Evolutionary conservation across 2,113 vertebrate species (phyloP), one percentile per base, ranked within the genome.

Genomic region (Coracopsis vasa): DNA sequence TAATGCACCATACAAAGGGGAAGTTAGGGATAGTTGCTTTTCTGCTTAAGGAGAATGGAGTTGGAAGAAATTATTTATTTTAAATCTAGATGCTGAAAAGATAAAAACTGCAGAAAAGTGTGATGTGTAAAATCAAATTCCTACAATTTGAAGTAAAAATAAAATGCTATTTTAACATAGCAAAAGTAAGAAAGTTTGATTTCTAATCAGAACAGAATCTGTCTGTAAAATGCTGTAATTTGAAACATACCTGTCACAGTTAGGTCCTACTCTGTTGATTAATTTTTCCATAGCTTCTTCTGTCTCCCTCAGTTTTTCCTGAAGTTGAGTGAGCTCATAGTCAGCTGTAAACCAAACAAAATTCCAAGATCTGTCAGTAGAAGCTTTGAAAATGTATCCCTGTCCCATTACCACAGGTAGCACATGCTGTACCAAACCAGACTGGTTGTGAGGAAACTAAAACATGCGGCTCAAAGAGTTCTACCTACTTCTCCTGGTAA

Each of bases 271-370:
- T 80, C 97, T 98, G 74, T 97, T 99, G 85, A 99, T 99, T 23
- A 99, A 98, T 86, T 98, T 99, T 98, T 99, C 99, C 99, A 99
- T 99, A 84, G 99, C 98, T 96, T 98, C 97, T 97, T 99, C 99
- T 0, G 99, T 99, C 92, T 99, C 99, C 86, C 97, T 98, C 94
- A 99, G 97, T 95, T 99, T 99, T 96, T 99, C 99, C 97, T 99
- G 99, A 62, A 99, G 98, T 93, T 99, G 99, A 66, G 97, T 92
- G 88, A 99, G 98, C 86, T 99, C 99, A 88, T 98, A 99, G 95
- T 99, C 99, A 67, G 99, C 99, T 99, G 94, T 74, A 97, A 98
- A 94, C 86, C 27, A 94, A 86, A 69, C 47, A 79, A 39, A 61
- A 86, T 29, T 44, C 72, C 93, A 90, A 95, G 29, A 82, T 73